These are phyloP conservation scores for Pemphigus obesinymphae DNA, from an alignment of 1,140 invertebrate species.

Conservation along the genomic window DNA sequence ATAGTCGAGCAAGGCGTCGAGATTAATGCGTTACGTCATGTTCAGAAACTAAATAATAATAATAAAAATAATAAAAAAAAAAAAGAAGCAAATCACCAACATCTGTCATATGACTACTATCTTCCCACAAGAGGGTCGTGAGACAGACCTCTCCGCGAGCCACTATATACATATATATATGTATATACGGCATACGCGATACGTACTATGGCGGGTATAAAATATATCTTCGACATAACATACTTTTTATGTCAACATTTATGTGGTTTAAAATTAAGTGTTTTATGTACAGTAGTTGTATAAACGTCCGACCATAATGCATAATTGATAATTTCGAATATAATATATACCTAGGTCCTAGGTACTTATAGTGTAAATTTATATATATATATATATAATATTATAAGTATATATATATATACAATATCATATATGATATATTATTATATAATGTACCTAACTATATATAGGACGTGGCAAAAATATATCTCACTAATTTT, in stretches of 20 bases:
- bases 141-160: constrained; percentile 13
- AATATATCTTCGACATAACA: constrained; percentile 13
- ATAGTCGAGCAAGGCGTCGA: background rate
- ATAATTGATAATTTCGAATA: background rate
- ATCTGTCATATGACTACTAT: constrained; percentile 25
- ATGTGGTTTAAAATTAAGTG: constrained; percentile 22
- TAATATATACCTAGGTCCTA: too few relatives aligned
- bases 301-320: background rate
- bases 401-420: too few relatives aligned
- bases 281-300: background rate
- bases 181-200: background rate
- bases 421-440: too few relatives aligned
- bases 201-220: background rate
- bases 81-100: constrained; percentile 15
- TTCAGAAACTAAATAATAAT: constrained; percentile 8
- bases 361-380: too few relatives aligned
- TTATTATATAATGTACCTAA: too few relatives aligned
- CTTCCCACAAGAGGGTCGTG: constrained; percentile 34
- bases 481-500: too few relatives aligned
- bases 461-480: too few relatives aligned
- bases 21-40: background rate
- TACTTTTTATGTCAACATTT: constrained; percentile 33
- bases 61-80: background rate
- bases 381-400: too few relatives aligned
- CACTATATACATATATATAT: background rate